A percentile compares a stretch with the other conserved stretches of the same genome.
Conservation (phyloP, 1,140 invertebrate genomes). For the Himalopsyche phryganea region DNA sequence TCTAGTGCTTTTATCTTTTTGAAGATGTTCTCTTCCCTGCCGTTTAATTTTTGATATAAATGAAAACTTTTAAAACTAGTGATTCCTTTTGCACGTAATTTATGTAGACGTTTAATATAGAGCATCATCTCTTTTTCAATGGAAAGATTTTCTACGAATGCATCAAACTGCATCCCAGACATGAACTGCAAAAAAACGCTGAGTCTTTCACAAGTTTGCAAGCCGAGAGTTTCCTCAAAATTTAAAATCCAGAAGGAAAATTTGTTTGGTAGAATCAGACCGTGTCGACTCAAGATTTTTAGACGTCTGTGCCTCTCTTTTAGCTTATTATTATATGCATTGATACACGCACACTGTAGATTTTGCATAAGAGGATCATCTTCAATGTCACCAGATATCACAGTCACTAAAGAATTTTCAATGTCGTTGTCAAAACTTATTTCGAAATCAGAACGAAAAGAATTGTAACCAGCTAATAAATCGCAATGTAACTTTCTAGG, state of each 20-base stretch:
- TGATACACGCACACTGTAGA: constrained; percentile 65
- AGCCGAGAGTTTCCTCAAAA: constrained; percentile 63
- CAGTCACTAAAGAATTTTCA: constrained; percentile 66
- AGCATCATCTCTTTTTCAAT: constrained; percentile 66
- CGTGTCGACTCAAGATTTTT: constrained; percentile 72
- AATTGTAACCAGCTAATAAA: constrained; percentile 76
- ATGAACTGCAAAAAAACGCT: constrained; percentile 71
- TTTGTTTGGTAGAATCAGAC: constrained; percentile 71
- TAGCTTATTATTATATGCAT: constrained; percentile 68
- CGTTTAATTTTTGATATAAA: constrained; percentile 64
- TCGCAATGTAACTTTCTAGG: constrained; percentile 61
- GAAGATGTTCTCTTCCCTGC: constrained; percentile 56
- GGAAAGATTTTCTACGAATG: constrained; percentile 71
- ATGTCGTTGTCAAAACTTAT: constrained; percentile 79
- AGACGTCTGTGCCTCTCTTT: constrained; percentile 69
- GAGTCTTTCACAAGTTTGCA: constrained; percentile 60
- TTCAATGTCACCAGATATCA: constrained; percentile 55
- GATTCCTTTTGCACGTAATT: constrained; percentile 70
- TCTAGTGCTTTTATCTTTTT: constrained; percentile 52
- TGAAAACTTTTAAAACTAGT: constrained; percentile 61
- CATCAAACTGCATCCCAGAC: constrained; percentile 70
- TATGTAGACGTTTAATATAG: constrained; percentile 61
- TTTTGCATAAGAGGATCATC: constrained; percentile 56
- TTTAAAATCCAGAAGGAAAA: constrained; percentile 58
- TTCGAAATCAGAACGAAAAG: constrained; percentile 83